These are phyloP conservation scores for Amblyjoppa proteus DNA, from an alignment of 2,888 invertebrate genomes.

Conservation along the genomic window DNA sequence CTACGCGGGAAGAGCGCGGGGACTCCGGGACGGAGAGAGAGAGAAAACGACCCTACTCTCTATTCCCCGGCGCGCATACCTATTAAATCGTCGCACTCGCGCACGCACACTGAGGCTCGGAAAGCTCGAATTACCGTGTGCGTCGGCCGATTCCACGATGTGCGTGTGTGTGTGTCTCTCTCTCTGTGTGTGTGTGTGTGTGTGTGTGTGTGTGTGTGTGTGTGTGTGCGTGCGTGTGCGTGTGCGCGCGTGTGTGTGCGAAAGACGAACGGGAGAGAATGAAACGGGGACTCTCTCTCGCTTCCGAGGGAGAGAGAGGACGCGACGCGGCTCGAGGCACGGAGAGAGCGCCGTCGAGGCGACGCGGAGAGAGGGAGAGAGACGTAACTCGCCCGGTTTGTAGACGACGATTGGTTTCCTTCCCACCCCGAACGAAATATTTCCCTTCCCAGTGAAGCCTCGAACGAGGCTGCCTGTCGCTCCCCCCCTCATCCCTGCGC, in stretches of 20 bases:
- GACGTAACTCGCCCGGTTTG: conserved; percentile 56
- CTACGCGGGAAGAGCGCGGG: neutral
- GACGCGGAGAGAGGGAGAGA: conserved; percentile 15
- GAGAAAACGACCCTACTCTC: conserved; percentile 43
- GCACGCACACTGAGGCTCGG: conserved; percentile 28
- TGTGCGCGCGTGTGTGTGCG: neutral
- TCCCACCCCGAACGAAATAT: conserved; percentile 74
- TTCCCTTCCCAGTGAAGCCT: conserved; percentile 59
- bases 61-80: conserved; percentile 50
- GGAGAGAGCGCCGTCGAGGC: conserved; percentile 37
- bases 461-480: conserved; percentile 51
- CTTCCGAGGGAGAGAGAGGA: conserved; percentile 25
- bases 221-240: neutral
- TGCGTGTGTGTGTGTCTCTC: conserved; percentile 3
- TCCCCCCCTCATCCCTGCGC: conserved; percentile 60
- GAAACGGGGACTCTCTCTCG: neutral
- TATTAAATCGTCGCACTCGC: conserved; percentile 57
- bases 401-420: conserved; percentile 83
- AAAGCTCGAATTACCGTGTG: neutral
- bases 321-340: conserved; percentile 14
- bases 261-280: conserved; percentile 28
- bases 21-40: neutral
- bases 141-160: neutral
- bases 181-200: neutral
- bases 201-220: neutral